Evolutionary conservation across 1,140 invertebrate genomes (phyloP), one percentile per base, ranked within the genome.

Genomic region (Drosophila micromelanica): DNA sequence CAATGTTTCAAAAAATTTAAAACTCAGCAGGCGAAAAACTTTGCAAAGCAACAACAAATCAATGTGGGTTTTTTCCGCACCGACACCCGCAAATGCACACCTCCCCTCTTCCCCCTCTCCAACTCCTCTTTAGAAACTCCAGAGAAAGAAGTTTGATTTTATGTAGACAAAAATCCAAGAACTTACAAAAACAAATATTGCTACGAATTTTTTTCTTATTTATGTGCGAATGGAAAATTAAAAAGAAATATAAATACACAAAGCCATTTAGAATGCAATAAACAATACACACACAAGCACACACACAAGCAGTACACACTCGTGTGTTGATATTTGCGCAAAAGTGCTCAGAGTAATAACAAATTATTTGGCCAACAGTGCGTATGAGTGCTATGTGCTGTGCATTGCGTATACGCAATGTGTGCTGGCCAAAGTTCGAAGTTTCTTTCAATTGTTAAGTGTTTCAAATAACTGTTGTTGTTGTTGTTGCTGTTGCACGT

Each of bases 361-460:
- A 46, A 60, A 60, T 60, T 46, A 46, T 46, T 46, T 20, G 27
- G 1, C 3, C 30, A 60, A 45, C 42, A 6, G 45, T 46, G 15
- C 42, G 57, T 62, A 51, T 62, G 45, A 23, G 32, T 37, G 35
- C 17, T 40, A 35, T 12, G 20, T 12, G 17, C 30, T 38, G 13
- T n/a, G 12, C 15, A 49, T 51, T 62, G 30, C 32, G 46, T 62
- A 38, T 62, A 51, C 46, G 59, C 46, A 51, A 0, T 3, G 40
- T 38, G 54, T 2, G 17, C 17, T n/a, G n/a, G n/a, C n/a, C n/a
- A n/a, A n/a, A 52, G 27, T 35, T 9, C 5, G 49, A 9, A 37
- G 13, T 52, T 52, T 52, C 49, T 37, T 46, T 60, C 27, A 60
- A 60, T 46, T 60, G 20, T 20, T 40, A 62, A 51, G 11, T 62